phyloP scores from a whole-genome alignment of 2,113 vertebrate genomes.

The Callocephalon fimbriatum region DNA sequence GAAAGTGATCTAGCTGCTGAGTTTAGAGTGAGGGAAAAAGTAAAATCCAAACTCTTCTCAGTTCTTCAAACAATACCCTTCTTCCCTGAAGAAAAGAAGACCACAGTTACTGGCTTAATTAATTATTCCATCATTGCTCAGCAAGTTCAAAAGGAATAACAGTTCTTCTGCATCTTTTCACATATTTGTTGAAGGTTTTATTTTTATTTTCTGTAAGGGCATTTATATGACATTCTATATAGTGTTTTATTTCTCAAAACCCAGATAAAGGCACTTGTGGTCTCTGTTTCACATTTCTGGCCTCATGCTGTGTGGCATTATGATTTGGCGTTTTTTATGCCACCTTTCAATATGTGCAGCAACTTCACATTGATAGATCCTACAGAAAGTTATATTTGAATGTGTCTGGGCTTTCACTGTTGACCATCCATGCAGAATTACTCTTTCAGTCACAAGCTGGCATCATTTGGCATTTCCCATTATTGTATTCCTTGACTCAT shows the following conservation, averaged over 20 bases:
- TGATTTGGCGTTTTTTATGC: neutral
- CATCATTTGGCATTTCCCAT: neutral
- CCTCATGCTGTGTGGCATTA: slow-evolving; percentile 1
- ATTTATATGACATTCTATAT: slow-evolving; percentile 28
- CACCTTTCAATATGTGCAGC: neutral
- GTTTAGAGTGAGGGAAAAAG: neutral
- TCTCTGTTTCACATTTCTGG: slow-evolving; percentile 32
- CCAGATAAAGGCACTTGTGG: neutral
- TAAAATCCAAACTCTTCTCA: neutral
- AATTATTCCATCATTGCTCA: neutral
- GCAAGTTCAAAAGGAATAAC: neutral
- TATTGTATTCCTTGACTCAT: slow-evolving; percentile 6
- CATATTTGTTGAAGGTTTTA: slow-evolving; percentile 14
- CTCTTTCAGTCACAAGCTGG: neutral
- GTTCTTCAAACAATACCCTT: neutral
- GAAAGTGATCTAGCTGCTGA: neutral
- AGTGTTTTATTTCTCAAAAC: slow-evolving; percentile 9
- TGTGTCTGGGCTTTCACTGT: neutral
- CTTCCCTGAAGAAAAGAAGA: neutral
- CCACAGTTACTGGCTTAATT: neutral
- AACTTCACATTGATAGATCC: neutral
- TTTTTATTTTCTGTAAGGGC: slow-evolving; percentile 7
- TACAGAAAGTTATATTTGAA: neutral
- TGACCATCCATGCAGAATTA: neutral
- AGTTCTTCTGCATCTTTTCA: neutral